Conservation (phyloP, 2,797 vertebrate species). For the Acropternis orthonyx region DNA sequence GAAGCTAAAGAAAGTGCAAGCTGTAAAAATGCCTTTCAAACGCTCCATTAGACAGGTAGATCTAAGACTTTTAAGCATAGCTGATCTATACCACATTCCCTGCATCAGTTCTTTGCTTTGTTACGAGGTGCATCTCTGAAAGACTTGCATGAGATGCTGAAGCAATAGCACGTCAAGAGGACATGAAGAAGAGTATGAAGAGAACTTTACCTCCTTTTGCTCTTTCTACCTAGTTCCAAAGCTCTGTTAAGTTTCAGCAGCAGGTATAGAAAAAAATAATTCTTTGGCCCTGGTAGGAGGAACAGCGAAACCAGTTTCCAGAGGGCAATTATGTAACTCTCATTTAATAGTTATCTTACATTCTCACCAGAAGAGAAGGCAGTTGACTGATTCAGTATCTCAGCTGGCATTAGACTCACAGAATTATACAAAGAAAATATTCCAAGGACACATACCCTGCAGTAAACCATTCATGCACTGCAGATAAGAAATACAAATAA, state of each 20-base stretch:
- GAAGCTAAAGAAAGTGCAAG: not conserved
- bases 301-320: not conserved
- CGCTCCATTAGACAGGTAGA: not conserved
- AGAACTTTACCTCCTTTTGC: not conserved
- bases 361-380: not conserved
- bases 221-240: not conserved
- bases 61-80: not conserved
- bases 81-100: not conserved
- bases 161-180: not conserved
- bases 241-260: not conserved
- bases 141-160: not conserved
- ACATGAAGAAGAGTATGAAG: not conserved
- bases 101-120: not conserved
- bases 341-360: not conserved
- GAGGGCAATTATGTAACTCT: not conserved
- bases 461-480: not conserved
- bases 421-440: not conserved
- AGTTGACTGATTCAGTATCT: not conserved
- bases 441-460: not conserved
- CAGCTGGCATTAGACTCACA: not conserved
- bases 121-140: not conserved
- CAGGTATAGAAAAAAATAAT: not conserved
- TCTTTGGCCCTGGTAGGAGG: not conserved
- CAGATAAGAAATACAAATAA: conserved; percentile 3
- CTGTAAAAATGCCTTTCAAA: not conserved